These are phyloP conservation scores for Lasaia peninsularis DNA, from an alignment of 1,140 invertebrate species.

Conservation along the genomic window DNA sequence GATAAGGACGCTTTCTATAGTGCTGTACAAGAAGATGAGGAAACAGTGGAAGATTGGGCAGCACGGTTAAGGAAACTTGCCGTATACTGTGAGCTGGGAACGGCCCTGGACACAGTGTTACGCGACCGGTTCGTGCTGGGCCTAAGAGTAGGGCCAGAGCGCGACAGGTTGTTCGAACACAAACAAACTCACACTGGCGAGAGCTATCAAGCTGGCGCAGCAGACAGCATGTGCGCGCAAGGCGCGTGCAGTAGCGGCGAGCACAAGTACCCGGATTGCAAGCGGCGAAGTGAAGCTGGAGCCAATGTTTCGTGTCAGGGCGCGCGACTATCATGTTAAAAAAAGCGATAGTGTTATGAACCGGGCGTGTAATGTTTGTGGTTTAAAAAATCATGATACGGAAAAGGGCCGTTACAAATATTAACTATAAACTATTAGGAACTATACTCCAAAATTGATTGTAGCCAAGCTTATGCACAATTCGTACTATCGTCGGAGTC, in stretches of 20 bases:
- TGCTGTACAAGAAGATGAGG: conserved; percentile 13
- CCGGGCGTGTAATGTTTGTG: conserved; percentile 9
- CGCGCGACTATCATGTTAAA: neutral
- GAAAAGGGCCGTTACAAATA: conserved; percentile 17
- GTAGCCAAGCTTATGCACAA: conserved; percentile 38
- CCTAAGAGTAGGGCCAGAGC: conserved; percentile 13
- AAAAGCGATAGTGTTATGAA: neutral
- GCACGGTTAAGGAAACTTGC: conserved; percentile 26
- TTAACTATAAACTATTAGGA: no score
- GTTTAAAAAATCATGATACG: conserved; percentile 15
- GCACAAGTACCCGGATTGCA: neutral
- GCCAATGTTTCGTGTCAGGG: neutral
- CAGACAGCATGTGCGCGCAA: conserved; percentile 1
- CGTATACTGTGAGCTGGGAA: conserved; percentile 23
- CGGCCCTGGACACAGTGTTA: conserved; percentile 21
- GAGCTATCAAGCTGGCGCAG: conserved; percentile 16
- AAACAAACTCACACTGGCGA: neutral
- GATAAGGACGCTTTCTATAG: conserved; percentile 26
- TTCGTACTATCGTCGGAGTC: conserved; percentile 31
- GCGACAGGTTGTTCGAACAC: conserved; percentile 20
- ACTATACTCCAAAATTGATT: conserved; percentile 35
- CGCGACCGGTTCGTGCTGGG: conserved; percentile 21
- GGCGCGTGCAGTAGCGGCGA: neutral
- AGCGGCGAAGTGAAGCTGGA: conserved; percentile 5
- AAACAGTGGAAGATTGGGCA: conserved; percentile 24